These are phyloP conservation scores for Aphrocallistes beatrix DNA, from an alignment of 37 sponge, comb jelly and placozoan genomes.

Conservation along the genomic window DNA sequence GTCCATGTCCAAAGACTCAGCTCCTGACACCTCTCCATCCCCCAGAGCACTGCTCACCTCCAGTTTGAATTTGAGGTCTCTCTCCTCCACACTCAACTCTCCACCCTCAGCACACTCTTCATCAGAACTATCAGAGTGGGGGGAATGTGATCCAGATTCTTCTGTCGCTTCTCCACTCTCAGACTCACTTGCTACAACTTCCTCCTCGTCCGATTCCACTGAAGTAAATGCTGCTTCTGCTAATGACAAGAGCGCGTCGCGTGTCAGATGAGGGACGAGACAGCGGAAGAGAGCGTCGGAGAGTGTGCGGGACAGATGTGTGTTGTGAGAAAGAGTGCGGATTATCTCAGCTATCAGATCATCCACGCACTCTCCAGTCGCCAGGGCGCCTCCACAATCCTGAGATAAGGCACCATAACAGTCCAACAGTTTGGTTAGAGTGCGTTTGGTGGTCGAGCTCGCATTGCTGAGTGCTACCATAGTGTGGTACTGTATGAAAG, in stretches of 20 bases:
- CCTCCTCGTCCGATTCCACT: neutral
- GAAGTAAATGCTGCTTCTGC: neutral
- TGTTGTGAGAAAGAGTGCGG: slow-evolving; percentile 1
- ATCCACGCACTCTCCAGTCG: neutral
- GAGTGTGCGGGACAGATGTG: neutral
- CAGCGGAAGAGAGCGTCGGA: neutral
- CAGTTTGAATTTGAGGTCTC: neutral
- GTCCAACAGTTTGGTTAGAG: neutral
- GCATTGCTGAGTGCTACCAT: neutral
- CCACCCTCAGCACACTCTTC: neutral
- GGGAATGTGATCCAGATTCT: neutral
- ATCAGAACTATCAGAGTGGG: neutral
- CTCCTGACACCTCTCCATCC: neutral
- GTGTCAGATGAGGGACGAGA: neutral
- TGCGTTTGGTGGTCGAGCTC: neutral
- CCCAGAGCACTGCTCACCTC: neutral
- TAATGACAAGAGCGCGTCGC: neutral
- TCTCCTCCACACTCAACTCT: neutral
- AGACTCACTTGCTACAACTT: neutral
- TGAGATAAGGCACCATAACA: neutral
- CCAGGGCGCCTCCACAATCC: neutral
- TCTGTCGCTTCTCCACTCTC: neutral
- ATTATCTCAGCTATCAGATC: neutral
- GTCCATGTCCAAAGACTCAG: neutral
- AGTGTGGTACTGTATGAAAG: neutral